These are phyloP conservation scores for Conger conger DNA, from an alignment of 2,113 vertebrate genomes.

Conservation along the genomic window DNA sequence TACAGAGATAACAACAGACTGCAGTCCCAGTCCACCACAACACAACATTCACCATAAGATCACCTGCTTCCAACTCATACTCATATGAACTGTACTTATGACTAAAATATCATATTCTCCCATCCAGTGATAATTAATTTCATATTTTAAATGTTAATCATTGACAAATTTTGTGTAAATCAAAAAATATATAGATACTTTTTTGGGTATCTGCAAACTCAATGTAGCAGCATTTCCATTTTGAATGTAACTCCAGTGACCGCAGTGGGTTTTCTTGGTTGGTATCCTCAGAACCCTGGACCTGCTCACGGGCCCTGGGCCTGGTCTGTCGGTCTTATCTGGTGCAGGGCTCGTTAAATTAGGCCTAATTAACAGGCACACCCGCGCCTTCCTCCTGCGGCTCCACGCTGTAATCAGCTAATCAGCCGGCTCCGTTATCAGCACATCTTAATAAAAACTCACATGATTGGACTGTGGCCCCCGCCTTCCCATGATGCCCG, in stretches of 20 bases:
- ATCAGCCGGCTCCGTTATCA: slow-evolving; percentile 61
- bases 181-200: no score
- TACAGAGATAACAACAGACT: slow-evolving; percentile 55
- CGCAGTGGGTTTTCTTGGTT: no score
- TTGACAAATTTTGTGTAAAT: no score
- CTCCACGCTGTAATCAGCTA: slow-evolving; percentile 60
- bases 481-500: slow-evolving; percentile 53
- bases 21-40: slow-evolving; percentile 32
- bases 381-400: slow-evolving; percentile 63
- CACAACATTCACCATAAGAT: slow-evolving; percentile 30
- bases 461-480: slow-evolving; percentile 62
- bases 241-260: no score
- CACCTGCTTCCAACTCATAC: neutral
- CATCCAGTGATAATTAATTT: neutral
- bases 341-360: slow-evolving; percentile 51
- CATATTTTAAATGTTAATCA: neutral
- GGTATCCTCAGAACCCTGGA: no score
- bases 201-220: neutral
- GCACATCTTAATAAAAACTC: slow-evolving; percentile 66
- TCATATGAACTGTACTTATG: no score
- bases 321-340: slow-evolving; percentile 48
- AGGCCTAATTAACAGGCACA: slow-evolving; percentile 49
- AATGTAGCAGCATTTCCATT: no score
- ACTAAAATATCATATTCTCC: no score
- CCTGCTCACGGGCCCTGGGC: neutral